Percentiles rank a stretch among this genome's conserved stretches.
phyloP scores from a whole-genome alignment of 2,888 invertebrate genomes.

The Oscheius sp. region DNA sequence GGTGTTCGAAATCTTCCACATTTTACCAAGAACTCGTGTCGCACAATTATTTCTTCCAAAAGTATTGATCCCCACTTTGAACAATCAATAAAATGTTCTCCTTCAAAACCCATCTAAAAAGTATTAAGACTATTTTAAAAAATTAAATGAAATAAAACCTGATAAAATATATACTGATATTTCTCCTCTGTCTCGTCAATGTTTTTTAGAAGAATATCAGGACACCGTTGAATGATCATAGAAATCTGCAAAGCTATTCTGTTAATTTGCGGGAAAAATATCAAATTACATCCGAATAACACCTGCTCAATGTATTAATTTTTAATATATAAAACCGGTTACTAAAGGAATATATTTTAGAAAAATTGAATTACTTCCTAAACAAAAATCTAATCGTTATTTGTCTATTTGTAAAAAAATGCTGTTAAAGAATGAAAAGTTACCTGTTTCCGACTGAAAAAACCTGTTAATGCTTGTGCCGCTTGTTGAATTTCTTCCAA shows the following conservation, averaged over 20 bases:
- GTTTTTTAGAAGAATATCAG: slow-evolving; percentile 58
- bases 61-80: slow-evolving; percentile 37
- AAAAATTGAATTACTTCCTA: no score
- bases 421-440: no score
- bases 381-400: no score
- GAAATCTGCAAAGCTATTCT: slow-evolving; percentile 52
- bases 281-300: no score
- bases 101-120: slow-evolving; percentile 64
- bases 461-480: slow-evolving; percentile 43
- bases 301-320: no score
- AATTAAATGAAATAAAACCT: slow-evolving; percentile 35
- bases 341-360: no score
- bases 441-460: slow-evolving; percentile 54
- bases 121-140: neutral
- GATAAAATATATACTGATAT: slow-evolving; percentile 66
- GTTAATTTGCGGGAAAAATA: no score
- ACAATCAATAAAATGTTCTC: slow-evolving; percentile 55
- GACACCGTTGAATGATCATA: slow-evolving; percentile 41
- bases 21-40: slow-evolving; percentile 57
- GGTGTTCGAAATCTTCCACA: slow-evolving; percentile 62
- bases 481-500: slow-evolving; percentile 42
- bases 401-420: no score
- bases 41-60: slow-evolving; percentile 44
- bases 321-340: no score
- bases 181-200: slow-evolving; percentile 64